Conservation (phyloP, 2,888 invertebrate species). For the Gastracanthus pulcherrimus region DNA sequence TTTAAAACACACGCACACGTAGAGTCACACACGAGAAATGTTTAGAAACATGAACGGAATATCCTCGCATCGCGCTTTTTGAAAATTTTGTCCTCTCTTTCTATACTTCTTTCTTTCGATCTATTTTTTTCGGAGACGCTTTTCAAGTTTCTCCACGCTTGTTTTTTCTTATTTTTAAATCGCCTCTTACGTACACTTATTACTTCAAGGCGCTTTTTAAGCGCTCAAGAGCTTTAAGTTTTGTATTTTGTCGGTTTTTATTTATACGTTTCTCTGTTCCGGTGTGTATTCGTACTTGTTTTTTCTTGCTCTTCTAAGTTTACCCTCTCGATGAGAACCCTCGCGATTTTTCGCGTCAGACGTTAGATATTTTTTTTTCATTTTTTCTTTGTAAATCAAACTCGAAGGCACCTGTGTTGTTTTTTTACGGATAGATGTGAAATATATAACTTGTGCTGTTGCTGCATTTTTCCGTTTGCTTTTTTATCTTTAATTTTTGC, state of each 20-base stretch:
- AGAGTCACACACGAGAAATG: slow-evolving; percentile 11
- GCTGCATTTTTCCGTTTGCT: slow-evolving; percentile 8
- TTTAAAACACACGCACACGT: neutral
- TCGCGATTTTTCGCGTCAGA: slow-evolving; percentile 37
- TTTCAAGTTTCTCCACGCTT: slow-evolving; percentile 22
- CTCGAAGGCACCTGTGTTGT: slow-evolving; percentile 67
- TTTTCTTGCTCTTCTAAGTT: neutral
- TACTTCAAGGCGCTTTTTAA: slow-evolving; percentile 29
- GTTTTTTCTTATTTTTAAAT: neutral
- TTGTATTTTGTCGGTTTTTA: neutral
- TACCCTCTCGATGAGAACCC: slow-evolving; percentile 19
- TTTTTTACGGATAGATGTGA: slow-evolving; percentile 48
- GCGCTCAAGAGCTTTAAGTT: slow-evolving; percentile 5
- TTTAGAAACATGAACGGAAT: slow-evolving; percentile 37
- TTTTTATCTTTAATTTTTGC: neutral
- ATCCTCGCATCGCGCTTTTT: slow-evolving; percentile 41
- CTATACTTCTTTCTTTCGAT: neutral
- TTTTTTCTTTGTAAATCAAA: slow-evolving; percentile 58
- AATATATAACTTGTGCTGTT: slow-evolving; percentile 38
- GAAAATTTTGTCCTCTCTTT: neutral
- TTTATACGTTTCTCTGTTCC: neutral
- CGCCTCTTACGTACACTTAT: slow-evolving; percentile 8
- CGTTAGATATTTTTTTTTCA: slow-evolving; percentile 39
- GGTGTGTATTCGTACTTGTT: neutral
- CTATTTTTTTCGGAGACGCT: slow-evolving; percentile 16